Percentiles rank a stretch among this genome's conserved stretches.
phyloP scores from a whole-genome alignment of 2,113 vertebrate species.

The Tragulus kanchil region DNA sequence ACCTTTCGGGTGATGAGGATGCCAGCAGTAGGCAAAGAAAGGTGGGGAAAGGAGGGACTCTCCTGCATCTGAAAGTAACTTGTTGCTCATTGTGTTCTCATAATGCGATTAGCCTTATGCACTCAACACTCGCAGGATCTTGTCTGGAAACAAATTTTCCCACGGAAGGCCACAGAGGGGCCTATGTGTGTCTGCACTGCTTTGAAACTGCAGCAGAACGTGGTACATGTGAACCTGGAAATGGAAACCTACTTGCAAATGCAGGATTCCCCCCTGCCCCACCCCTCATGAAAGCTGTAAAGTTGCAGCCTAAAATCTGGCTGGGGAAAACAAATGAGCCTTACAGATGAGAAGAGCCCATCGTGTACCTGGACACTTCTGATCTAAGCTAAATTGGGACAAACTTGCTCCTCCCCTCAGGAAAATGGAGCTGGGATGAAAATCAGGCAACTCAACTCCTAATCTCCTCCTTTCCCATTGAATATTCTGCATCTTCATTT shows the following conservation, averaged over 20 bases:
- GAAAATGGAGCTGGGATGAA: neutral
- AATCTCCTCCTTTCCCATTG: neutral
- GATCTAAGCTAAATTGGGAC: neutral
- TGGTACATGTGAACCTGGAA: no score
- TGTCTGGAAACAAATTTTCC: no score
- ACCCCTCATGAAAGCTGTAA: no score
- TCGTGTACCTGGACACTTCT: neutral
- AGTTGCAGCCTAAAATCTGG: no score
- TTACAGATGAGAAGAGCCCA: neutral
- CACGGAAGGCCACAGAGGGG: no score
- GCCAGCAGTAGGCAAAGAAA: rapidly evolving
- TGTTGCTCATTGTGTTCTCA: neutral
- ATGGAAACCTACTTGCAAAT: no score
- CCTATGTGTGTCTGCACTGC: no score
- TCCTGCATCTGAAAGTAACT: neutral
- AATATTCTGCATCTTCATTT: neutral
- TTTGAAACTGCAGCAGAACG: no score
- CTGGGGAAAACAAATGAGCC: neutral
- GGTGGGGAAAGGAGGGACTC: neutral
- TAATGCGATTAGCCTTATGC: no score
- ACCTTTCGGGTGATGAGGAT: neutral
- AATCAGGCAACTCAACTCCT: neutral
- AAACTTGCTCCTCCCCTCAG: neutral
- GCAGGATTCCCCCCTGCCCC: no score
- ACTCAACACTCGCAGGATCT: no score